Evolutionary conservation across 2,888 invertebrate species (phyloP).

Genomic region (Cataglyphis altisquamis): DNA sequence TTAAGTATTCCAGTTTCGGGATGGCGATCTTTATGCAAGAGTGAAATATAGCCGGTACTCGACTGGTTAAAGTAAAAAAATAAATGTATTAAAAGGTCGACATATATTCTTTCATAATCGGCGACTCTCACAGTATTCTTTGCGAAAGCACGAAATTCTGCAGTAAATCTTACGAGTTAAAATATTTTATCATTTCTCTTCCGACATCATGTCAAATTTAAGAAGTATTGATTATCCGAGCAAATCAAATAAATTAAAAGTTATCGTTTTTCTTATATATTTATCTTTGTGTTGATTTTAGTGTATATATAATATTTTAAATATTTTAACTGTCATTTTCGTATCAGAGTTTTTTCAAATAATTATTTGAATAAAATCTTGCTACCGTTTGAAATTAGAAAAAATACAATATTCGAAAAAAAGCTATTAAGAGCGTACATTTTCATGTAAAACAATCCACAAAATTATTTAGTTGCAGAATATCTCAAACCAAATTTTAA

Average conservation of each 20-base stretch:
- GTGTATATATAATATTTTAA: background rate
- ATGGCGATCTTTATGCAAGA: constrained; percentile 22
- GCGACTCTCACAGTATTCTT: background rate
- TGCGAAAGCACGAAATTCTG: constrained; percentile 23
- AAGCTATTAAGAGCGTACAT: background rate
- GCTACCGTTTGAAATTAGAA: background rate
- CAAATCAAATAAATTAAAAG: background rate
- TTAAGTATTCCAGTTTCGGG: constrained; percentile 47
- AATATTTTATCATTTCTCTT: background rate
- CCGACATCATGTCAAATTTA: background rate
- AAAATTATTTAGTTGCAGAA: background rate
- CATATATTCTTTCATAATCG: constrained; percentile 19
- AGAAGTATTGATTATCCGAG: constrained; percentile 2
- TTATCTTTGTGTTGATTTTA: background rate
- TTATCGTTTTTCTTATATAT: background rate
- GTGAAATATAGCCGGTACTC: constrained; percentile 13
- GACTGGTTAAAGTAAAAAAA: constrained; percentile 36
- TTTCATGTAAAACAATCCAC: background rate
- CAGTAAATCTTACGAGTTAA: constrained; percentile 24
- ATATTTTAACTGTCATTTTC: background rate
- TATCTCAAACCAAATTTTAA: background rate
- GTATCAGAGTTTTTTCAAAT: background rate
- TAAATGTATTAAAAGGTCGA: background rate
- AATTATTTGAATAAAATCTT: background rate
- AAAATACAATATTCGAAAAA: background rate